These are phyloP conservation scores for Melanostoma scalare DNA, from an alignment of 2,888 invertebrate genomes.

Conservation along the genomic window DNA sequence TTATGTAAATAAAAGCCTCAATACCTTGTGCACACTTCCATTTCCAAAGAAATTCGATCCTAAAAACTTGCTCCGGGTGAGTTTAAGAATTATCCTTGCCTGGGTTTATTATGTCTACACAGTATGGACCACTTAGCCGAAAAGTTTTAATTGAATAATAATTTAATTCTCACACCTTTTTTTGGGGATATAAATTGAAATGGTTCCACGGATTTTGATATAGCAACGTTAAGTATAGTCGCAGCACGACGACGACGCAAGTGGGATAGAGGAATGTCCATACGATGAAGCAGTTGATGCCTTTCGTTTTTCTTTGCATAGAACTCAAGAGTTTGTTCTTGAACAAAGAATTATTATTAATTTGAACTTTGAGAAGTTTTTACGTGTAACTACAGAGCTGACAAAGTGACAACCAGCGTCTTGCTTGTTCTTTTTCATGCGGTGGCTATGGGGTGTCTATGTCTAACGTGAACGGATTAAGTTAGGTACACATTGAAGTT, in stretches of 20 bases:
- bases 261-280: background rate
- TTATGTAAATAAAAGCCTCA: constrained; percentile 54
- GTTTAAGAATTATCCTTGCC: constrained; percentile 48
- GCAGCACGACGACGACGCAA: background rate
- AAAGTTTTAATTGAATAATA: constrained; percentile 73
- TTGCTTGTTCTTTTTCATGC: background rate
- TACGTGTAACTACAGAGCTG: constrained; percentile 17
- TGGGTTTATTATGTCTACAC: constrained; percentile 44
- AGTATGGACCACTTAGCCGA: constrained; percentile 62
- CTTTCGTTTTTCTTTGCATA: background rate
- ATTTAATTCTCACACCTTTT: constrained; percentile 72
- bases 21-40: constrained; percentile 32
- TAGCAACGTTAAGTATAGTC: no score
- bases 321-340: constrained; percentile 1
- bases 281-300: constrained; percentile 27
- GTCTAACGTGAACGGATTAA: background rate
- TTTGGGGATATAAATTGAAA: constrained; percentile 34
- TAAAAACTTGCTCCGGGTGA: constrained; percentile 21
- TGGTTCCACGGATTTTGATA: constrained; percentile 3
- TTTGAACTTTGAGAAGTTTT: constrained; percentile 35
- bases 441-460: background rate
- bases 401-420: constrained; percentile 31
- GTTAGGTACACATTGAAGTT: no score
- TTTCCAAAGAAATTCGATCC: constrained; percentile 55
- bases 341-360: constrained; percentile 30